A percentile compares a stretch with the other conserved stretches of the same genome.
These are phyloP conservation scores for Sphaerophoria rueppellii DNA, from an alignment of 2,888 invertebrate genomes.

Conservation along the genomic window DNA sequence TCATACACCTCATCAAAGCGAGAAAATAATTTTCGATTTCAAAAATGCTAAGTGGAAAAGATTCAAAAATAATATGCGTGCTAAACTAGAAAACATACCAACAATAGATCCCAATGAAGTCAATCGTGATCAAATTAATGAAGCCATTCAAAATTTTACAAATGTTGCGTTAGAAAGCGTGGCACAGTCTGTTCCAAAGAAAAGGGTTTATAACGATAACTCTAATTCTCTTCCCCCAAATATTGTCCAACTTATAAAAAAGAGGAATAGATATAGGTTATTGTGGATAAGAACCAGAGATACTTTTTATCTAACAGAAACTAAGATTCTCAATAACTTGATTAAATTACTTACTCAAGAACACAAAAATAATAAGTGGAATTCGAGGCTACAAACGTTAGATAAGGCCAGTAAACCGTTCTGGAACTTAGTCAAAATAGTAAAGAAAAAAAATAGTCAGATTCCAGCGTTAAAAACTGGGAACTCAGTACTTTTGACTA, in stretches of 20 bases:
- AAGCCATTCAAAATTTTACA: background rate
- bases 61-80: background rate
- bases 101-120: background rate
- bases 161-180: background rate
- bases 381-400: background rate
- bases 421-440: no score
- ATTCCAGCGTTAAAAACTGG: no score
- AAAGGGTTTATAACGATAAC: background rate
- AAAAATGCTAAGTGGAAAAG: constrained; percentile 40
- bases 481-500: no score
- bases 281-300: background rate
- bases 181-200: background rate
- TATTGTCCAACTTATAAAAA: background rate
- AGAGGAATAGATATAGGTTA: background rate
- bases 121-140: background rate
- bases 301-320: background rate
- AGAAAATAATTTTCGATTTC: constrained; percentile 6
- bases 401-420: no score
- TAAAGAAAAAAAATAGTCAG: no score
- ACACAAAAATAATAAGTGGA: background rate
- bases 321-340: no score
- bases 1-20: background rate
- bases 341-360: background rate
- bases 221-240: background rate
- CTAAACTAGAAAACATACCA: background rate